Percentiles rank a stretch among this genome's conserved stretches.
Conservation (phyloP, 2,797 vertebrate genomes). For the Pipistrellus pygmaeus region DNA sequence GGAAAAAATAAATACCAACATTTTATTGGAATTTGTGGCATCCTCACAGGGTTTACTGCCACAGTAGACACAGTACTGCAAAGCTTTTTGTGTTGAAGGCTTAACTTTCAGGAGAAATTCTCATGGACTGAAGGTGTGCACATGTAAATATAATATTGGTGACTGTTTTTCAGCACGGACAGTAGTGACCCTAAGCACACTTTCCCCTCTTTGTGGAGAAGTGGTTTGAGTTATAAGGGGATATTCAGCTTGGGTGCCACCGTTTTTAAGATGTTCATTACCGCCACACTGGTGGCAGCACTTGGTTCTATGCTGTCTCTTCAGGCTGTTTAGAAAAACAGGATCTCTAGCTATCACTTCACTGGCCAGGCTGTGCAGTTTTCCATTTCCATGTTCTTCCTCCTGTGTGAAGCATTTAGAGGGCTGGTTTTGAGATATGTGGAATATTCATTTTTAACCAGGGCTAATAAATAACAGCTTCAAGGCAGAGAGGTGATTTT, state of each 20-base stretch:
- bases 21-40: conserved; percentile 60
- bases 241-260: neutral
- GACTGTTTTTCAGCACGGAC: neutral
- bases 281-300: conserved; percentile 23
- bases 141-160: neutral
- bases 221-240: neutral
- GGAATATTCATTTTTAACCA: conserved; percentile 74
- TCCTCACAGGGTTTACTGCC: neutral
- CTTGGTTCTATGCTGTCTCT: conserved; percentile 52
- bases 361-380: neutral
- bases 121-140: neutral
- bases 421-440: conserved; percentile 75
- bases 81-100: conserved; percentile 46
- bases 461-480: conserved; percentile 77
- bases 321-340: neutral
- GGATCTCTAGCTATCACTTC: neutral
- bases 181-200: neutral
- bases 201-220: neutral
- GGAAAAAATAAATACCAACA: conserved; percentile 70
- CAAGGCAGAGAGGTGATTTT: conserved; percentile 75
- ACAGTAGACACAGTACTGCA: neutral
- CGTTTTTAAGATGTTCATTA: conserved; percentile 18
- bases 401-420: conserved; percentile 6
- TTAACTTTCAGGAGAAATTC: conserved; percentile 31
- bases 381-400: neutral